Base-by-base conservation (phyloP, 2,113 vertebrate species). In the Eudorcas thomsonii region DNA sequence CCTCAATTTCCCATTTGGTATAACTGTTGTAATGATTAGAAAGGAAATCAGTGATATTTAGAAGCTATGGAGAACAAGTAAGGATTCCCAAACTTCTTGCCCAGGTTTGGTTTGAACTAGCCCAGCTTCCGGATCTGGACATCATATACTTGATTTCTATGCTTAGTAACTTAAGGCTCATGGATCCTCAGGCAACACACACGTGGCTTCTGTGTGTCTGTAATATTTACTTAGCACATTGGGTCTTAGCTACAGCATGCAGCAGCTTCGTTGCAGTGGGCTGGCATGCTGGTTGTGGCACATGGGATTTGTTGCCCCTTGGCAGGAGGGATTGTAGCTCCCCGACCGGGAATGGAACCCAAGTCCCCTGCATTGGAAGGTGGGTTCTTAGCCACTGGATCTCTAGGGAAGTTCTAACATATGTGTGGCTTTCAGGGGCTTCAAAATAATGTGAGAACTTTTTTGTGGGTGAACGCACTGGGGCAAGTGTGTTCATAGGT, bases 41-140 rank as follows among this genome's bases (percentile, higher is more conserved):
- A 26, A 78, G 33, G 59, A 91, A 97, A 82, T 88, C 16, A 21
- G 16, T 64, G 62, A 48, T 54, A 39, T 92, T 67, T 67, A 95
- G 50, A 60, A 39, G 28, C 14, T 60, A 10, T 48, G 23, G 43
- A 39, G 43, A 39, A 6, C 50, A 55, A 80, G 33, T 54, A 60
- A 93, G 64, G 13, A 36, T 90, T 14, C 10, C 39, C 7, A 57
- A 54, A 45, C 21, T 81, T 93, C 15, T 84, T 25, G 6, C 21
- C 11, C 0, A 96, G 39, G 1, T 71, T 96, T 62, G 57, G 95
- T 71, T 91, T 92, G 62, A 81, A 82, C 23, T 83, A 60, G 25
- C 19, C 21, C 0, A 30, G 0, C 48, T 92, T 77, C 45, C 30
- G 33, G 5, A 36, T 78, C 19, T 67, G 25, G n/a, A 14, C 33